Conservation (phyloP, 2,888 invertebrate species). For the Drosophila mettleri region DNA sequence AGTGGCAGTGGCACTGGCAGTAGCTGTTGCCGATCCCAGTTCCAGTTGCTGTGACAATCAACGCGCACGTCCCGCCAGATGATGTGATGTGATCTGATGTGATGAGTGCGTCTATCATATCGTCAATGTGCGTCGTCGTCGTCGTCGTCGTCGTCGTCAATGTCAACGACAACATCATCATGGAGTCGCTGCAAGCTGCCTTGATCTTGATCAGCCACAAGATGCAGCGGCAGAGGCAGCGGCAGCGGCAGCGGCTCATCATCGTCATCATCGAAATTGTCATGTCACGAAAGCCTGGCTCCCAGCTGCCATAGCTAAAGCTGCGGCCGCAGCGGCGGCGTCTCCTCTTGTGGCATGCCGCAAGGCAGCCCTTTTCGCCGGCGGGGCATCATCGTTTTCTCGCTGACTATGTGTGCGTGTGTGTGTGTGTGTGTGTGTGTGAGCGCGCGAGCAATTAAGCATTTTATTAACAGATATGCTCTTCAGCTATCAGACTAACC, state of each 20-base stretch:
- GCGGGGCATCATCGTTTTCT: conserved; percentile 58
- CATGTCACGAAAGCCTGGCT: conserved; percentile 80
- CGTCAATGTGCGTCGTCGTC: conserved; percentile 73
- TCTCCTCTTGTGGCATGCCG: conserved; percentile 67
- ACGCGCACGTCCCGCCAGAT: conserved; percentile 76
- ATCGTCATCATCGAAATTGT: conserved; percentile 78
- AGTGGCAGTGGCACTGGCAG: not conserved
- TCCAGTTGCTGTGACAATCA: conserved; percentile 72
- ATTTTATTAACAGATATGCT: conserved; percentile 27
- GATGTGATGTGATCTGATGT: conserved; percentile 79
- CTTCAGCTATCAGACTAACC: conserved; percentile 2
- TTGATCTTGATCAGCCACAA: conserved; percentile 60
- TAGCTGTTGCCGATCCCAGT: conserved; percentile 27
- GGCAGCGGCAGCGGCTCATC: conserved; percentile 53
- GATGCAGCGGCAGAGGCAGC: conserved; percentile 31
- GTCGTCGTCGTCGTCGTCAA: conserved; percentile 79
- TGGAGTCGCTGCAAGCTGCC: conserved; percentile 64
- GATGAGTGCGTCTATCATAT: conserved; percentile 80
- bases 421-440: conserved; percentile 21
- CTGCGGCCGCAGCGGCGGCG: conserved; percentile 53
- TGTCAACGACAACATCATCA: conserved; percentile 78
- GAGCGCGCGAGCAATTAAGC: conserved; percentile 42
- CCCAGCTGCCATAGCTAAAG: conserved; percentile 62
- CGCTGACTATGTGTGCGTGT: conserved; percentile 30
- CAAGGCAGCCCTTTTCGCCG: conserved; percentile 42